Evolutionary conservation across 2,797 vertebrate genomes (phyloP).

Genomic region (Benthosema pterotum): DNA sequence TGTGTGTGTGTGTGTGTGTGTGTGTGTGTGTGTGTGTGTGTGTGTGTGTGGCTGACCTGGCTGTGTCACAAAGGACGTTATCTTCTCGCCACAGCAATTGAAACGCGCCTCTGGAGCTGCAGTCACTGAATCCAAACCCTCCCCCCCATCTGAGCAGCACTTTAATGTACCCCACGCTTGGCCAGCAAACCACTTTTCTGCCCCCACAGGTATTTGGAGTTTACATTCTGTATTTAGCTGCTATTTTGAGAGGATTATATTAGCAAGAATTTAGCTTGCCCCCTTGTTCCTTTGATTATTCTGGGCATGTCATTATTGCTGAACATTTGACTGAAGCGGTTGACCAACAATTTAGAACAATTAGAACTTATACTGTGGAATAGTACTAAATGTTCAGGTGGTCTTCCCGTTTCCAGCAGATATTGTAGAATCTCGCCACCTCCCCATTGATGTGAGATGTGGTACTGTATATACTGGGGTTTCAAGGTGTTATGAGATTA

Average conservation of each 20-base stretch:
- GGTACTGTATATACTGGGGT: conserved; percentile 43
- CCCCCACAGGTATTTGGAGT: no score
- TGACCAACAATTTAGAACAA: no score
- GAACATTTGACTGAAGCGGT: neutral
- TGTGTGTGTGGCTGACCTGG: conserved; percentile 50
- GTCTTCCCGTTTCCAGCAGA: no score
- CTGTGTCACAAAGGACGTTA: conserved; percentile 52
- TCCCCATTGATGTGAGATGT: neutral
- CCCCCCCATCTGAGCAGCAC: neutral
- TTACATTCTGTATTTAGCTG: conserved; percentile 19
- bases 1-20: conserved; percentile 11
- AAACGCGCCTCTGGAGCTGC: conserved; percentile 15
- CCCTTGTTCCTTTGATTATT: no score
- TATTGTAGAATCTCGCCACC: no score
- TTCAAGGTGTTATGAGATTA: conserved; percentile 22
- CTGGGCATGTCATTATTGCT: neutral
- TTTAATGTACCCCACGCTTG: neutral
- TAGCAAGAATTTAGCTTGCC: conserved; percentile 59
- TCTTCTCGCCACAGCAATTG: conserved; percentile 59
- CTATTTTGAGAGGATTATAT: conserved; percentile 69
- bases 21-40: conserved; percentile 9
- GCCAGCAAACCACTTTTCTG: no score
- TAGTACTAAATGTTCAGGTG: no score
- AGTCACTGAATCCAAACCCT: neutral
- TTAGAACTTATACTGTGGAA: no score